phyloP scores from a whole-genome alignment of 2,113 vertebrate species.

The Catagonus wagneri region DNA sequence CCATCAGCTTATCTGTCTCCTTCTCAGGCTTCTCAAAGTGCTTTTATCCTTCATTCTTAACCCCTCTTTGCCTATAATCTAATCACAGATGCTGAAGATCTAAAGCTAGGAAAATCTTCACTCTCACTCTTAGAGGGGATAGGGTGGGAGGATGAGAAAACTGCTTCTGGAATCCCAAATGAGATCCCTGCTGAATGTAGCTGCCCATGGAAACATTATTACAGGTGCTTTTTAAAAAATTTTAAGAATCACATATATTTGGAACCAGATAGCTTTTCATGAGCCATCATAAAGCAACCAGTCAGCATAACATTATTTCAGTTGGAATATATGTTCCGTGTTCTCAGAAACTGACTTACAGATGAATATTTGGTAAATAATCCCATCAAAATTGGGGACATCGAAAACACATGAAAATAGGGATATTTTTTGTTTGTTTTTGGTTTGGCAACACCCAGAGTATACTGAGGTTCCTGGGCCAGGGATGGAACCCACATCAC shows the following conservation, averaged over 20 bases:
- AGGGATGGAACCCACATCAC: too few species aligned
- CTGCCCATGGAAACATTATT: neutral
- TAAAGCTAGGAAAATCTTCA: neutral
- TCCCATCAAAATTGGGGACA: neutral
- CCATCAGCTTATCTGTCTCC: neutral
- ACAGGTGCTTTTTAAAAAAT: neutral
- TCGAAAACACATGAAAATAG: neutral
- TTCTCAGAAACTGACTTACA: neutral
- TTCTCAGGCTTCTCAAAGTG: neutral
- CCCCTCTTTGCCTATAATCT: neutral
- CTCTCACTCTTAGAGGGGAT: neutral
- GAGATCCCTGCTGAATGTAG: neutral
- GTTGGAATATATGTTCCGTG: neutral
- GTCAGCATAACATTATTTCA: conserved; percentile 1
- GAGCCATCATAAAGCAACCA: neutral
- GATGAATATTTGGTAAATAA: neutral
- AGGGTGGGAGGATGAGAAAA: neutral
- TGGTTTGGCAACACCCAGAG: too few species aligned
- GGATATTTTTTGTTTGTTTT: neutral
- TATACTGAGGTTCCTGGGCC: too few species aligned
- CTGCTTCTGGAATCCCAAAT: neutral
- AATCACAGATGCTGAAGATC: neutral
- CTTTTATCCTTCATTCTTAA: neutral
- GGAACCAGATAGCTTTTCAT: neutral
- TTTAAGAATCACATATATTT: neutral